Percentiles rank a stretch among this genome's conserved stretches.
Conservation (phyloP, 2,888 invertebrate species). For the Platerodrilus igneus region DNA sequence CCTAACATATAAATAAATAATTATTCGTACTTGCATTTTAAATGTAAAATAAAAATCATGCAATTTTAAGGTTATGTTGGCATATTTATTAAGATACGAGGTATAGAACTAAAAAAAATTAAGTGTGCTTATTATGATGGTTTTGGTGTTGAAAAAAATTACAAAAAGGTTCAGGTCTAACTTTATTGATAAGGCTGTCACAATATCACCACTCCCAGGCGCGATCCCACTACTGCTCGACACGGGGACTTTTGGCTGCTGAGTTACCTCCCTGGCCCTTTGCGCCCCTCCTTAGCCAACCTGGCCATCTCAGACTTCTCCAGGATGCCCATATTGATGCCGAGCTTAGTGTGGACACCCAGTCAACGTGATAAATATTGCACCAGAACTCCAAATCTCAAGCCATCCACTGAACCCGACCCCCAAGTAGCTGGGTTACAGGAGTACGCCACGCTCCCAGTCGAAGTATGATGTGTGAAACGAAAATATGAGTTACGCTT, state of each 20-base stretch:
- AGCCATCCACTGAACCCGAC: slow-evolving; percentile 85
- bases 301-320: slow-evolving; percentile 80
- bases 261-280: slow-evolving; percentile 98
- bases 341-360: slow-evolving; percentile 94
- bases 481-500: no score
- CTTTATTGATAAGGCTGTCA: slow-evolving; percentile 80
- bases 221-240: slow-evolving; percentile 98
- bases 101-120: no score
- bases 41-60: no score
- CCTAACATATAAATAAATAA: no score
- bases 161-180: slow-evolving; percentile 65
- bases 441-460: slow-evolving; percentile 96
- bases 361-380: slow-evolving; percentile 72
- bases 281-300: slow-evolving; percentile 96
- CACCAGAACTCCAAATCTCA: slow-evolving; percentile 80
- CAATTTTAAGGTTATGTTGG: no score
- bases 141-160: slow-evolving; percentile 41
- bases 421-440: slow-evolving; percentile 97
- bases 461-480: slow-evolving; percentile 32
- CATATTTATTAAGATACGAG: no score
- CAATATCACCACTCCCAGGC: slow-evolving; percentile 90
- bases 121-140: no score
- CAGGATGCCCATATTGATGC: slow-evolving; percentile 91
- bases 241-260: slow-evolving; percentile 99
- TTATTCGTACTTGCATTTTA: no score